Evolutionary conservation across 2,113 vertebrate genomes (phyloP).

Genomic region (Sapayoa aenigma): DNA sequence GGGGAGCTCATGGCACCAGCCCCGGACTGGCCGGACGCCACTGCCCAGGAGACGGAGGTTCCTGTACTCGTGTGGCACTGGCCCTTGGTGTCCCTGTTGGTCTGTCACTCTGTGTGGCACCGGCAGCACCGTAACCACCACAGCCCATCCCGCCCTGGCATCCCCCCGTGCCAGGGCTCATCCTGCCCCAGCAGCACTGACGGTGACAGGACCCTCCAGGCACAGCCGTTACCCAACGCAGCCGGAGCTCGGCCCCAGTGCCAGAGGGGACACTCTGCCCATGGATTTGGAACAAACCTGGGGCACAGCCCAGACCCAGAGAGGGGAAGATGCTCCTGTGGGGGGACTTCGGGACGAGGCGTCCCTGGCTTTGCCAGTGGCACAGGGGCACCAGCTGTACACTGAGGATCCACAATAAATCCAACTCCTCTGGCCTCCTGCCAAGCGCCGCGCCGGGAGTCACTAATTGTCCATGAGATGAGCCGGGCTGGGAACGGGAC

Average conservation of each 20-base stretch:
- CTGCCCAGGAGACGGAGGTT: background rate
- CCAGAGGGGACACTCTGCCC: background rate
- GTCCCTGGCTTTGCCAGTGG: background rate
- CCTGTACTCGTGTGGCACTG: fast-evolving
- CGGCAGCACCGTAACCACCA: fast-evolving
- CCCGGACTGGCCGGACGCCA: background rate
- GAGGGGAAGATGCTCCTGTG: background rate
- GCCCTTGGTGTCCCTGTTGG: background rate
- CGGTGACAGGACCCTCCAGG: background rate
- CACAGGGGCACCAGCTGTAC: background rate
- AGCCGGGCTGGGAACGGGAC: background rate
- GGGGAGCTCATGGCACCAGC: background rate
- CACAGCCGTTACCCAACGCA: background rate
- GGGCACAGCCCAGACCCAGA: background rate
- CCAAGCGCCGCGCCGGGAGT: background rate
- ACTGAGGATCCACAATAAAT: constrained; percentile 7
- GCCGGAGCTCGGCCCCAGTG: background rate
- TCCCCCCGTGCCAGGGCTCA: background rate
- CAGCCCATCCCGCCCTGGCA: background rate
- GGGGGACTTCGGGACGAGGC: background rate
- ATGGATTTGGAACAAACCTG: background rate
- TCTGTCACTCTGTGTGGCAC: fast-evolving
- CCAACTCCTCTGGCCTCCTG: background rate
- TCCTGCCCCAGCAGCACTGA: background rate
- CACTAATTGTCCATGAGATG: background rate